phyloP scores from a whole-genome alignment of 2,888 invertebrate species.

The Eilema sororculum region DNA sequence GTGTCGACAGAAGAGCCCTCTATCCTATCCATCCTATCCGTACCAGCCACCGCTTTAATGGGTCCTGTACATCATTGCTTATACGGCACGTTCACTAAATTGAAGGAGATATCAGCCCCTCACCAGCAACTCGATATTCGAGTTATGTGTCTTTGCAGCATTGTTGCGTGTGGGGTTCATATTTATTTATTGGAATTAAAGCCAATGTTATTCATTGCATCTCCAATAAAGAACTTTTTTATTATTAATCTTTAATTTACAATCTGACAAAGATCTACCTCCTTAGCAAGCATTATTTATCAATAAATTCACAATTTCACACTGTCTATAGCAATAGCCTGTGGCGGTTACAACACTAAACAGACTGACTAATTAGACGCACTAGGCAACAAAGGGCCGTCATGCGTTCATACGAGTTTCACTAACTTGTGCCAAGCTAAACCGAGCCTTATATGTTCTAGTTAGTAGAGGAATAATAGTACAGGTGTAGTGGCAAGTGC shows the following conservation, averaged over 20 bases:
- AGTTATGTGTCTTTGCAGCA: background rate
- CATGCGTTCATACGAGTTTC: conserved; percentile 58
- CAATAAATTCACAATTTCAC: conserved; percentile 79
- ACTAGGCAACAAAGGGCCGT: conserved; percentile 81
- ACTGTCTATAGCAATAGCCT: conserved; percentile 73
- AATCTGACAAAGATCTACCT: background rate
- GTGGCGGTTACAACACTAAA: conserved; percentile 80
- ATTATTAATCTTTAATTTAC: background rate
- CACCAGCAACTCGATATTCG: background rate
- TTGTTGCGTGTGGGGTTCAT: background rate
- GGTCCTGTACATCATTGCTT: background rate
- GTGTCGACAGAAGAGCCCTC: too few species aligned
- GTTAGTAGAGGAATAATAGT: conserved; percentile 55
- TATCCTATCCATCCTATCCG: too few species aligned
- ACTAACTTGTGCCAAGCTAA: conserved; percentile 42
- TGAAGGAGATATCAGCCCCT: background rate
- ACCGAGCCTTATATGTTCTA: conserved; percentile 59
- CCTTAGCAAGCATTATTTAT: conserved; percentile 53
- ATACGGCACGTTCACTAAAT: background rate
- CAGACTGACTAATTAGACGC: conserved; percentile 86
- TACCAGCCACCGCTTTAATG: too few species aligned
- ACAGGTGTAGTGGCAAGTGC: conserved; percentile 62
- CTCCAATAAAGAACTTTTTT: background rate
- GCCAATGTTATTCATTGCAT: background rate
- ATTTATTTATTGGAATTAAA: background rate